phyloP scores from a whole-genome alignment of 2,113 vertebrate species.

The Columbina picui region DNA sequence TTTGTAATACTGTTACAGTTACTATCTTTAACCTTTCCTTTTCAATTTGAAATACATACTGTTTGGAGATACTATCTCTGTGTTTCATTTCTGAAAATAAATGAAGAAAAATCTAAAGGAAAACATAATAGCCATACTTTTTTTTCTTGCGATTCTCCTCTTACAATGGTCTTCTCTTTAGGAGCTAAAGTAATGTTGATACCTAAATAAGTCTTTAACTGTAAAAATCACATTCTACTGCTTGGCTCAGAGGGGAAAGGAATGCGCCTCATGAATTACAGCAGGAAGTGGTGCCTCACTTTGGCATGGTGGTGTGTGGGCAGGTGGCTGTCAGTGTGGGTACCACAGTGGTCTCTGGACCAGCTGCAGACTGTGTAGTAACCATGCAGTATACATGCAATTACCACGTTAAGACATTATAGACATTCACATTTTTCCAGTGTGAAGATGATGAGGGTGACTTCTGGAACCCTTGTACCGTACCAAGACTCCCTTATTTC shows the following conservation, averaged over 20 bases:
- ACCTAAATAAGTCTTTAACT: not conserved
- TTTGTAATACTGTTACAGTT: not conserved
- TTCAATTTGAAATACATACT: not conserved
- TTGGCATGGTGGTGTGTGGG: not conserved
- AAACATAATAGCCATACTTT: not conserved
- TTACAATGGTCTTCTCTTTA: not conserved
- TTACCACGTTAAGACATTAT: not conserved
- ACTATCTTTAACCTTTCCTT: not conserved
- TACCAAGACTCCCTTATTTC: not conserved
- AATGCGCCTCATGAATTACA: not conserved
- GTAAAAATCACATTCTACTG: not conserved
- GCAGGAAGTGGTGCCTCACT: not conserved
- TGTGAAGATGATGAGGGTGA: not conserved
- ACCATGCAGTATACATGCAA: fast-evolving
- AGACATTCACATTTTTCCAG: not conserved
- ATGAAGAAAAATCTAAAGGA: not conserved
- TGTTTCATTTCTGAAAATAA: slow-evolving; percentile 1
- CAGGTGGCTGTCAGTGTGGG: not conserved
- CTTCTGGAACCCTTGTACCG: not conserved
- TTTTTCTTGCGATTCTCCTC: not conserved
- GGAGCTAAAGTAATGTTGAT: not conserved
- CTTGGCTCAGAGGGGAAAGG: not conserved
- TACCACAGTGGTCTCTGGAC: not conserved
- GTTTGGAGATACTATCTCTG: not conserved
- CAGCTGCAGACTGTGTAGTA: not conserved